Evolutionary conservation across 1,140 invertebrate genomes (phyloP).

Genomic region (Pinna nobilis): DNA sequence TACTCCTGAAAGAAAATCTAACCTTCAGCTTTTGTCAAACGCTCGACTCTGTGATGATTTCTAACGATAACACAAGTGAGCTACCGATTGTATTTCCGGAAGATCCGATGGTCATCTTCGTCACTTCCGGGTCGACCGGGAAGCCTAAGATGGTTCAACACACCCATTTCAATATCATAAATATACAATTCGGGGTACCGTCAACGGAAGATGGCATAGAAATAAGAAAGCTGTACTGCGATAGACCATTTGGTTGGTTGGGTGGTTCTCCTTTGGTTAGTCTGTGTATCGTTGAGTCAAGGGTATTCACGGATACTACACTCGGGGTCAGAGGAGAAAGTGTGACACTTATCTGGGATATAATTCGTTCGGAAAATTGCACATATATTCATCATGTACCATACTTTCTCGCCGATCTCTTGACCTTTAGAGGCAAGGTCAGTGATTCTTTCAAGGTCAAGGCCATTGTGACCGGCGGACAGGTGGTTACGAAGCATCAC

Average conservation of each 20-base stretch:
- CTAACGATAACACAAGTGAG: not conserved
- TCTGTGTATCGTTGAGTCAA: not conserved
- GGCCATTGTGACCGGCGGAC: constrained; percentile 3
- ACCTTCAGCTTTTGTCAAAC: no score
- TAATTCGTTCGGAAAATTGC: constrained; percentile 27
- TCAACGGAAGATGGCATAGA: no score
- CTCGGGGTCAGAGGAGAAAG: not conserved
- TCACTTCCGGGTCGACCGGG: constrained; percentile 21
- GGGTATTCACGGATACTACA: constrained; percentile 13
- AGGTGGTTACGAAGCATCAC: not conserved
- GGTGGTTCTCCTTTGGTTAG: constrained; percentile 26
- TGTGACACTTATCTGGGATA: constrained; percentile 1
- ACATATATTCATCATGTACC: constrained; percentile 1
- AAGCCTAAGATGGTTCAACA: constrained; percentile 16
- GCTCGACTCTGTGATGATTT: not conserved
- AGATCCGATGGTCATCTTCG: not conserved
- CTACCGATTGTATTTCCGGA: constrained; percentile 14
- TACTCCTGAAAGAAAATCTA: no score
- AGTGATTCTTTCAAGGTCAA: not conserved
- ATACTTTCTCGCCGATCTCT: constrained; percentile 18
- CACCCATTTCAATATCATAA: not conserved
- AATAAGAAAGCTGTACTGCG: no score
- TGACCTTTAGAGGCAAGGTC: not conserved
- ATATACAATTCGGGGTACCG: no score
- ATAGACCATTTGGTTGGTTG: no score